Evolutionary conservation across 2,797 vertebrate species (phyloP).

Genomic region (Agapornis canus): DNA sequence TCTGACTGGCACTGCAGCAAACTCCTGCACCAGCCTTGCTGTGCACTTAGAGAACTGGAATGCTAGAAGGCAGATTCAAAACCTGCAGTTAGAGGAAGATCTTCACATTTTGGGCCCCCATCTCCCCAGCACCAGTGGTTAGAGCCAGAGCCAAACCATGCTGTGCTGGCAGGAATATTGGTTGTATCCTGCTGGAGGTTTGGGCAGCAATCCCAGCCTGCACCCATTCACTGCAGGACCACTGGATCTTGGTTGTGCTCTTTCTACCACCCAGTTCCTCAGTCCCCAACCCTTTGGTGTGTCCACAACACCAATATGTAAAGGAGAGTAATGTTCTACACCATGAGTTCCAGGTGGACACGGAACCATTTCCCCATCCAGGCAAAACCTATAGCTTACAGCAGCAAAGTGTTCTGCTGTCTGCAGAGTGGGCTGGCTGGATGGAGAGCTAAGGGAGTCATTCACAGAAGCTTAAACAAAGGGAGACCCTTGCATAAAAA

Average conservation of each 20-base stretch:
- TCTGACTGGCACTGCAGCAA: not conserved
- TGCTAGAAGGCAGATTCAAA: not conserved
- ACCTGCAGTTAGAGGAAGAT: not conserved
- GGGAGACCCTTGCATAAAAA: not conserved
- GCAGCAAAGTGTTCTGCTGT: not conserved
- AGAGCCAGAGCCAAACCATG: not conserved
- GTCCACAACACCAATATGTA: not conserved
- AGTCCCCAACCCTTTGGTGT: not conserved
- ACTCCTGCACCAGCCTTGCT: not conserved
- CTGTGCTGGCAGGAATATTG: not conserved
- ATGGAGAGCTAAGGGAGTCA: not conserved
- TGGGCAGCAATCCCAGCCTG: not conserved
- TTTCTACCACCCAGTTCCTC: not conserved
- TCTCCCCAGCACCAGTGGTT: not conserved
- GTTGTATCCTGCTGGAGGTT: not conserved
- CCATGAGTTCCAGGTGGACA: accelerated
- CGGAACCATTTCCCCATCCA: not conserved
- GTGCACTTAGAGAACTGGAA: not conserved
- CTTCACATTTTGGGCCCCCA: not conserved
- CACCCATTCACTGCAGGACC: not conserved
- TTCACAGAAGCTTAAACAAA: not conserved
- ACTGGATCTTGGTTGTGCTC: not conserved
- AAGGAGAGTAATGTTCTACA: not conserved
- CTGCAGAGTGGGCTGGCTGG: not conserved
- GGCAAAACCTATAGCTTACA: not conserved